These are phyloP conservation scores for Trisateles emortualis DNA, from an alignment of 2,888 invertebrate species.

Conservation along the genomic window DNA sequence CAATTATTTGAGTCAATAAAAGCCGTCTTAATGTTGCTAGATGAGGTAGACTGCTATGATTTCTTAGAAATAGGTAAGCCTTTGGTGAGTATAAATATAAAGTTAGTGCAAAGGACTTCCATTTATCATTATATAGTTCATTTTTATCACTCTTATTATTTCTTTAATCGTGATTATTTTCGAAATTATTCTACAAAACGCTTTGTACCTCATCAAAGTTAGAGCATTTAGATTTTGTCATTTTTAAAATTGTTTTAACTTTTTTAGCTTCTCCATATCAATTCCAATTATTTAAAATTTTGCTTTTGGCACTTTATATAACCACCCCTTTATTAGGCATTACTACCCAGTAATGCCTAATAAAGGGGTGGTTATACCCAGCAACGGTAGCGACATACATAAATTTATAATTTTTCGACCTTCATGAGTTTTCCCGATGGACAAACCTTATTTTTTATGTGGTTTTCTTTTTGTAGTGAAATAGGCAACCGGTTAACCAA, in stretches of 20 bases:
- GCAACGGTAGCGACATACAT: too few relatives aligned
- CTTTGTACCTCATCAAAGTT: neutral
- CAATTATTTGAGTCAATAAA: neutral
- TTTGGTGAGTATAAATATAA: neutral
- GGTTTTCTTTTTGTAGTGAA: too few relatives aligned
- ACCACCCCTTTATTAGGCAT: too few relatives aligned
- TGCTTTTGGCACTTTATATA: too few relatives aligned
- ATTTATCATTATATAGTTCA: neutral
- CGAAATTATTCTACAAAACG: neutral
- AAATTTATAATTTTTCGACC: too few relatives aligned
- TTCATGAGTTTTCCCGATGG: too few relatives aligned
- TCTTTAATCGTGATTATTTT: neutral
- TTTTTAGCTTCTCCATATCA: neutral
- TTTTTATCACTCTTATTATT: neutral
- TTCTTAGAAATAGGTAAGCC: neutral
- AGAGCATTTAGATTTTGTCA: neutral
- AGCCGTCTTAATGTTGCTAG: neutral
- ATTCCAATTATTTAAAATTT: too few relatives aligned
- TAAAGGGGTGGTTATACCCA: too few relatives aligned
- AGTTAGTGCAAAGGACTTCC: neutral
- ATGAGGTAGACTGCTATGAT: neutral
- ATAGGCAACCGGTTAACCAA: too few relatives aligned
- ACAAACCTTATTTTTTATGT: too few relatives aligned
- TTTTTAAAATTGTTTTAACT: neutral
- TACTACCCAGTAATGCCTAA: too few relatives aligned